Base-by-base conservation (phyloP, 1,140 invertebrate genomes). In the Lepidurus couesii region DNA sequence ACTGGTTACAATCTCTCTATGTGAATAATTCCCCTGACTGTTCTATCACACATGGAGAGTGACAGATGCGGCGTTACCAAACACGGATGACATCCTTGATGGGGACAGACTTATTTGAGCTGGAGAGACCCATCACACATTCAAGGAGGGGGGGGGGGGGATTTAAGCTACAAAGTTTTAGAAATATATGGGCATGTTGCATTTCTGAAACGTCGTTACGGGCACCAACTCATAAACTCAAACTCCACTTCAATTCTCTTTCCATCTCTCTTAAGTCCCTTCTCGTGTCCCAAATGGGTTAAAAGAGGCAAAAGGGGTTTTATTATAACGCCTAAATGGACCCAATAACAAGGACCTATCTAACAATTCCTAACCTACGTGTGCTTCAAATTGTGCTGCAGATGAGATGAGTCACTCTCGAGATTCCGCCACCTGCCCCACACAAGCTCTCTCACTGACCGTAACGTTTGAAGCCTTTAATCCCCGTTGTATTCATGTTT, bases 141-240 rank as follows among this genome's bases (percentile, higher is more conserved):
- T 65, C 53, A 16, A 13, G 53, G 53, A 65, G 13, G 53, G 53
- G 16, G 21, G 47, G 47, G 47, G 21, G 13, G 53, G n/a, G 53
- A 65, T 65, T 65, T 65, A 65, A 34, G 34, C 34, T 34, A 21
- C 53, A 16, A 65, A 65, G 16, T 65, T 9, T 65, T 65, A 65
- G n/a, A 65, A 65, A 65, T 65, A 65, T 65, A 65, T 65, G 53
- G 53, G n/a, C 53, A 65, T 65, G 53, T 65, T 65, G 53, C 53
- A 65, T 65, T 65, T 65, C 21, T 16, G 34, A 34, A 65, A 21
- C 53, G 53, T 16, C 53, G 8, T 65, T 65, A 65, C 21, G 16
- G 34, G 13, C 8, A 13, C 16, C 53, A 65, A 65, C 53, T 65
- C 53, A n/a, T n/a, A 7, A n/a, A 16, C 53, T n/a, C 53, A 65